Evolutionary conservation across 2,113 vertebrate genomes (phyloP).

Genomic region (Myrmophylax atrothorax): DNA sequence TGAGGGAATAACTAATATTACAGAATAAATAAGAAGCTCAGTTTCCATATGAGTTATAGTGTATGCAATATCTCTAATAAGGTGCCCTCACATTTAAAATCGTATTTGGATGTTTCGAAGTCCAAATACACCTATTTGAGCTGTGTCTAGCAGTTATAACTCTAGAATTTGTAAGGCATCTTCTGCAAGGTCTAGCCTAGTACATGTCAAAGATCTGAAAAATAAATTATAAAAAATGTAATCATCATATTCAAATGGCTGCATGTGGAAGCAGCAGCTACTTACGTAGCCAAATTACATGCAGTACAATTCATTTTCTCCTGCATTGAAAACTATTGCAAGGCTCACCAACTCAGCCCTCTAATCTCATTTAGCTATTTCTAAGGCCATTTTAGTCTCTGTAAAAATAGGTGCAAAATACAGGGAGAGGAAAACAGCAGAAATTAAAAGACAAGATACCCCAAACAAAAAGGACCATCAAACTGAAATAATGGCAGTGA

Average conservation of each 20-base stretch:
- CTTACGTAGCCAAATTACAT: neutral
- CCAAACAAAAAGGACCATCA: neutral
- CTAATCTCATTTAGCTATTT: constrained; percentile 5
- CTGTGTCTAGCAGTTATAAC: neutral
- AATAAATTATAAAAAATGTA: neutral
- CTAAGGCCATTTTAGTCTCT: neutral
- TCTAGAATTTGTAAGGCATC: neutral
- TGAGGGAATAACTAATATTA: constrained; percentile 17
- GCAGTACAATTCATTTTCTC: neutral
- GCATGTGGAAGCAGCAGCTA: neutral
- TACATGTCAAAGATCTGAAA: neutral
- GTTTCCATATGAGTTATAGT: neutral
- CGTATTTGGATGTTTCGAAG: neutral
- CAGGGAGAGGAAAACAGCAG: neutral
- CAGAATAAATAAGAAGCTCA: constrained; percentile 10
- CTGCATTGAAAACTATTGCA: neutral
- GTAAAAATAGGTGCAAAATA: neutral
- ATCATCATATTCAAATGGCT: neutral
- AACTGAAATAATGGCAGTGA: neutral
- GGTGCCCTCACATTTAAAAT: neutral
- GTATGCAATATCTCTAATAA: neutral
- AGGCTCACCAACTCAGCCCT: neutral
- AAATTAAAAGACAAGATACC: neutral
- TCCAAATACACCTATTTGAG: neutral
- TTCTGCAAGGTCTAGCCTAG: neutral